Conservation (phyloP, 2,888 invertebrate species). For the Stenoptilia bipunctidactyla region DNA sequence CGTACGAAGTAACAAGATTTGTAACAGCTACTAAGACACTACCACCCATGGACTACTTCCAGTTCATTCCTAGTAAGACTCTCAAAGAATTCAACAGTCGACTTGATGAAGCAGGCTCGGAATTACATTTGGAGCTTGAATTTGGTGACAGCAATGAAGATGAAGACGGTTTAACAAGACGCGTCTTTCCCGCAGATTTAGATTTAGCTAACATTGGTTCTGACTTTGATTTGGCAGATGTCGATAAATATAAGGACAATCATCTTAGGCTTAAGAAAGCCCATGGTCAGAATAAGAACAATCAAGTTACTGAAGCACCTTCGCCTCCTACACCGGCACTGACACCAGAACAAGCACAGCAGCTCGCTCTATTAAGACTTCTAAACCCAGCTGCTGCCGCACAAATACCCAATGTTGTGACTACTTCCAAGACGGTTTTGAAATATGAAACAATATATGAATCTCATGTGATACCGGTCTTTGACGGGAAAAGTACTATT, state of each 20-base stretch:
- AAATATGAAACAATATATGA: conserved; percentile 85
- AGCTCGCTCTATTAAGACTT: conserved; percentile 78
- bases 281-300: conserved; percentile 54
- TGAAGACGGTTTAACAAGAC: conserved; percentile 55
- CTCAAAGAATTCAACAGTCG: conserved; percentile 90
- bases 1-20: conserved; percentile 87
- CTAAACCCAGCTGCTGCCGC: conserved; percentile 78
- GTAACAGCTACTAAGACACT: conserved; percentile 92
- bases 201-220: conserved; percentile 81
- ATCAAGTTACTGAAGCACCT: conserved; percentile 64
- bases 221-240: conserved; percentile 78
- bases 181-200: conserved; percentile 74
- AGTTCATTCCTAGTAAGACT: conserved; percentile 87
- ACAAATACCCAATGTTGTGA: conserved; percentile 78
- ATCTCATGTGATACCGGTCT: conserved; percentile 84
- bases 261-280: conserved; percentile 64
- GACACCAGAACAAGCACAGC: conserved; percentile 80
- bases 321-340: conserved; percentile 62
- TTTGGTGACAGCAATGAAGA: conserved; percentile 85
- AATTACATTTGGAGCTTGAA: conserved; percentile 86
- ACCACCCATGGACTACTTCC: conserved; percentile 88
- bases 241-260: conserved; percentile 75
- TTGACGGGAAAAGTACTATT: conserved; percentile 80
- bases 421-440: conserved; percentile 82
- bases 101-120: conserved; percentile 90